A percentile compares a stretch with the other conserved stretches of the same genome.
These are phyloP conservation scores for Acrocyrtus sp. DNA, from an alignment of 2,888 invertebrate species.

Conservation along the genomic window DNA sequence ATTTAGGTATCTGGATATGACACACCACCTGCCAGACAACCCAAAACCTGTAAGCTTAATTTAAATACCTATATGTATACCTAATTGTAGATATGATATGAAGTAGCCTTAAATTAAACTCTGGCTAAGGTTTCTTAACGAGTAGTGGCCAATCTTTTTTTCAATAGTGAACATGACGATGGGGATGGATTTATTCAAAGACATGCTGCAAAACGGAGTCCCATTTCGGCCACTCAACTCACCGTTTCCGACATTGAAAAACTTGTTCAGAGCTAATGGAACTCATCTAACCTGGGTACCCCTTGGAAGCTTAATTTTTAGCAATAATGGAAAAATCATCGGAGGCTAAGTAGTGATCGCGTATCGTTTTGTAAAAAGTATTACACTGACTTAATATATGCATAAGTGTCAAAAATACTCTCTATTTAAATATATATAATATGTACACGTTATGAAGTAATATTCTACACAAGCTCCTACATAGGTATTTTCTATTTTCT, in stretches of 20 bases:
- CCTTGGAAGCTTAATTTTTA: constrained; percentile 38
- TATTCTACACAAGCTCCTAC: no score
- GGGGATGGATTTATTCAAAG: constrained; percentile 20
- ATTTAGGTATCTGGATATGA: no score
- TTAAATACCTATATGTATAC: constrained; percentile 2
- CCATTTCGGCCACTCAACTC: constrained; percentile 13
- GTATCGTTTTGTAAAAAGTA: neutral
- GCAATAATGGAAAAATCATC: constrained; percentile 39
- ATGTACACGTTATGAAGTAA: no score
- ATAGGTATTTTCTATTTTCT: no score
- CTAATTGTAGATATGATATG: no score
- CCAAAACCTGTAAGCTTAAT: constrained; percentile 26
- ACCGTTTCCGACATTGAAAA: constrained; percentile 18
- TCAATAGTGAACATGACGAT: constrained; percentile 13
- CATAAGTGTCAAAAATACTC: no score
- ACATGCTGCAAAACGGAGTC: constrained; percentile 28
- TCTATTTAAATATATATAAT: no score
- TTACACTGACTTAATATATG: no score
- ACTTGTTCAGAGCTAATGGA: constrained; percentile 43
- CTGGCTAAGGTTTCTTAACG: no score
- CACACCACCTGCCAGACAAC: constrained; percentile 8
- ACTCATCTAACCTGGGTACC: constrained; percentile 46
- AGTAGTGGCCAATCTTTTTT: no score
- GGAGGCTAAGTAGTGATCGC: constrained; percentile 25
- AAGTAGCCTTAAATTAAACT: no score